Base-by-base conservation (phyloP, 2,888 invertebrate species). In the Chrysolina americana region DNA sequence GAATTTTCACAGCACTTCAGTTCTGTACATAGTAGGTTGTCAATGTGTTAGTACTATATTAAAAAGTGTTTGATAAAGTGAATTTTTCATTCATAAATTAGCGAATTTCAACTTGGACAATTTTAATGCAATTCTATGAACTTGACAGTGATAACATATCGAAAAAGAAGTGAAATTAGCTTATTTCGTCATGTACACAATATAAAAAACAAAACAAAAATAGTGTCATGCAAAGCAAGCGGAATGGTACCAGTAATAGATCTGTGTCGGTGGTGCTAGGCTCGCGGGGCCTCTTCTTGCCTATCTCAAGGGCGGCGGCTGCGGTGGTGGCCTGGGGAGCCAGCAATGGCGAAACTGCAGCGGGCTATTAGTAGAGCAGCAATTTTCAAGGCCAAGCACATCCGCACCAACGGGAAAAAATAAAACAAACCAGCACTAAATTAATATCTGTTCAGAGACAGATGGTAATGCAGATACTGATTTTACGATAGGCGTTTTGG, bases 241-340 rank as follows among this genome's bases (percentile, higher is more conserved):
- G 83, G 81, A 85, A 87, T 90, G 94, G 95, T 97, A 97, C 97
- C 97, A 97, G 96, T 94, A 97, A 92, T 92, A 95, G 92, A 91
- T 95, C 95, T 91, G 94, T 94, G 91, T 93, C 93, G 90, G 92
- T 92, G 90, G 91, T 87, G 81, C 87, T 87, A 89, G 91, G 90
- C 90, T 94, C 93, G 90, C 93, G 94, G 92, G 96, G 94, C 92
- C 97, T 96, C 94, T 97, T 97, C 95, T 96, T 96, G 94, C 95
- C 96, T 91, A 94, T 92, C 93, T 96, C 95, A 93, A 94, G 92
- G 91, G 92, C 91, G 90, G 92, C 91, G 92, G 86, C 83, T 69
- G 81, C 82, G 73, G 78, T 77, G 73, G 78, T 72, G 79, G 85
- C 85, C 81, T 83, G 79, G 84, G 86, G 87, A 91, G 92, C 91